Percentiles rank a stretch among this genome's conserved stretches.
Evolutionary conservation across 2,113 vertebrate species (phyloP).

Genomic region (Ammodytes dubius): DNA sequence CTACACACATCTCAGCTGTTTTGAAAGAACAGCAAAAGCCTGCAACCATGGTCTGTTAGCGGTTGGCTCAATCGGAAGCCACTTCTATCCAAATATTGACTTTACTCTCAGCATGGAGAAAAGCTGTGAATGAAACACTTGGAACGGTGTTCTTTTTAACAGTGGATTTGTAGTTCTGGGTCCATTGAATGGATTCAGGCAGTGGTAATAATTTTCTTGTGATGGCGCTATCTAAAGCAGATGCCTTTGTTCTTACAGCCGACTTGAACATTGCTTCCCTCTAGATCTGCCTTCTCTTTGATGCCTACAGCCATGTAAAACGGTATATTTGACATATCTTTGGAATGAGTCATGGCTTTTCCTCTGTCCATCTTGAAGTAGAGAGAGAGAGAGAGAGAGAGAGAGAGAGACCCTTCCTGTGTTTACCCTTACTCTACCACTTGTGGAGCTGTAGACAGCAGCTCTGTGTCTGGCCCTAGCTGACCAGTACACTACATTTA

Average conservation of each 20-base stretch:
- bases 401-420: conserved; percentile 25
- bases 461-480: conserved; percentile 20
- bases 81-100: conserved; percentile 72
- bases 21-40: conserved; percentile 55
- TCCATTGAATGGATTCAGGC: not conserved
- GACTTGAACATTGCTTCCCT: conserved; percentile 8
- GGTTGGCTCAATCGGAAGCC: conserved; percentile 37
- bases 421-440: conserved; percentile 43
- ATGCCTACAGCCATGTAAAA: conserved; percentile 3
- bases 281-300: conserved; percentile 6
- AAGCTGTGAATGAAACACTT: conserved; percentile 71
- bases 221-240: not conserved
- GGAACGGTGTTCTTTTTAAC: conserved; percentile 25
- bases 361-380: conserved; percentile 7
- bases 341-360: conserved; percentile 69
- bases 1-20: conserved; percentile 60
- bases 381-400: conserved; percentile 14
- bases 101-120: conserved; percentile 59
- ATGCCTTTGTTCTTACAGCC: not conserved
- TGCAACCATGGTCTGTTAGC: conserved; percentile 51
- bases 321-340: conserved; percentile 53
- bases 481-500: not conserved
- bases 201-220: not conserved
- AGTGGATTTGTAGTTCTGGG: conserved; percentile 17
- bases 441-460: conserved; percentile 43